These are phyloP conservation scores for Meteorus cinctellus DNA, from an alignment of 2,888 invertebrate species.

Conservation along the genomic window DNA sequence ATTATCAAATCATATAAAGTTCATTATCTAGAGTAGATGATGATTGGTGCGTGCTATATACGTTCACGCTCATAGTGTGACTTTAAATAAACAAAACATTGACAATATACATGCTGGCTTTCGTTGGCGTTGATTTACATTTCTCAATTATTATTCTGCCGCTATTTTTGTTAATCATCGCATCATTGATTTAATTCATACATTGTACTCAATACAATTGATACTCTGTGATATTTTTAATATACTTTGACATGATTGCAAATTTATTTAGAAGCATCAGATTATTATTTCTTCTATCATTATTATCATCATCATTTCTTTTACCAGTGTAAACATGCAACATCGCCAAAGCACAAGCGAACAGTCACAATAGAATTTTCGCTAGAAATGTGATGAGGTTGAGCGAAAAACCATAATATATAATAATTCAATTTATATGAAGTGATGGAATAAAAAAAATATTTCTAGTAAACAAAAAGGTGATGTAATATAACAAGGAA, in stretches of 20 bases:
- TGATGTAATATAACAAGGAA: constrained; percentile 14
- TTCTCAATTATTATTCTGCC: not conserved
- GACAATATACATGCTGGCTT: constrained; percentile 52
- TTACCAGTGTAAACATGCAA: constrained; percentile 62
- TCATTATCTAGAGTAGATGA: constrained; percentile 12
- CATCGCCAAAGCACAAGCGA: constrained; percentile 70
- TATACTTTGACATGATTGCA: not conserved
- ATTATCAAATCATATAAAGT: constrained; percentile 13
- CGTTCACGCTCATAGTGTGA: constrained; percentile 22
- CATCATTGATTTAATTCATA: not conserved
- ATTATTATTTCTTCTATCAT: constrained; percentile 35
- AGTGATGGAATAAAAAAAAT: constrained; percentile 33
- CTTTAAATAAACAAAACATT: constrained; percentile 40
- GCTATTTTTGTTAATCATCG: constrained; percentile 16
- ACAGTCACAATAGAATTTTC: constrained; percentile 28
- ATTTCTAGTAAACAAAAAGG: not conserved
- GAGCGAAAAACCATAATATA: constrained; percentile 24
- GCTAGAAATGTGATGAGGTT: constrained; percentile 6
- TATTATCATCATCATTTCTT: constrained; percentile 24
- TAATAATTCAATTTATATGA: not conserved
- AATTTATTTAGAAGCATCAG: constrained; percentile 37
- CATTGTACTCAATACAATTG: not conserved
- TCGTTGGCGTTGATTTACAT: constrained; percentile 38
- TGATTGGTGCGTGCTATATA: constrained; percentile 23
- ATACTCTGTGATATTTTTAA: not conserved